Conservation (phyloP, 1,140 invertebrate genomes). For the Drosophila bifasciata region DNA sequence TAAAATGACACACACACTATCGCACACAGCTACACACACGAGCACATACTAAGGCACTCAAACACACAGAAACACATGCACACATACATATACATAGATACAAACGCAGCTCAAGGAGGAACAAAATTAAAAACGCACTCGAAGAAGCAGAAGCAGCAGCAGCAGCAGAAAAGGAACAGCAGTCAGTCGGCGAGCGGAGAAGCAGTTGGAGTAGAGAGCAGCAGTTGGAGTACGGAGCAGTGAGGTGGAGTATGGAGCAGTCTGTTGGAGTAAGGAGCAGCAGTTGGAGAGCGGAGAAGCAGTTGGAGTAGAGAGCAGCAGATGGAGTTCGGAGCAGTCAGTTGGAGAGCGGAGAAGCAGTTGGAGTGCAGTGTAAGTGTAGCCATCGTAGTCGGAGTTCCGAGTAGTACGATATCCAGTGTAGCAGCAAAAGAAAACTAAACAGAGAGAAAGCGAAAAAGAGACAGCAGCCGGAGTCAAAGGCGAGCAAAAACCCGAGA, state of each 20-base stretch:
- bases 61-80: background rate
- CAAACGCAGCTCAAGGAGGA: conserved; percentile 26
- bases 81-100: background rate
- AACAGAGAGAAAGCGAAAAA: too few relatives aligned
- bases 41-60: conserved; percentile 11
- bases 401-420: too few relatives aligned
- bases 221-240: background rate
- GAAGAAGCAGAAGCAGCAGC: conserved; percentile 13
- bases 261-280: too few relatives aligned
- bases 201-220: background rate
- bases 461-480: background rate
- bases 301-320: background rate
- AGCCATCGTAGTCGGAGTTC: too few relatives aligned
- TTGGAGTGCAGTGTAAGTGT: background rate
- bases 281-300: conserved; percentile 1
- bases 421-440: background rate
- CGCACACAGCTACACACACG: conserved; percentile 13
- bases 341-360: background rate
- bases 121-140: conserved; percentile 70
- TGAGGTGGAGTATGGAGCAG: too few relatives aligned
- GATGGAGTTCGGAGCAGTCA: too few relatives aligned
- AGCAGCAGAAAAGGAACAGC: conserved; percentile 7
- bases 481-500: conserved; percentile 6
- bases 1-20: conserved; percentile 71
- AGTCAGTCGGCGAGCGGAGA: background rate